Conservation (phyloP, 2,888 invertebrate genomes). For the Amphipyra tragopoginis region DNA sequence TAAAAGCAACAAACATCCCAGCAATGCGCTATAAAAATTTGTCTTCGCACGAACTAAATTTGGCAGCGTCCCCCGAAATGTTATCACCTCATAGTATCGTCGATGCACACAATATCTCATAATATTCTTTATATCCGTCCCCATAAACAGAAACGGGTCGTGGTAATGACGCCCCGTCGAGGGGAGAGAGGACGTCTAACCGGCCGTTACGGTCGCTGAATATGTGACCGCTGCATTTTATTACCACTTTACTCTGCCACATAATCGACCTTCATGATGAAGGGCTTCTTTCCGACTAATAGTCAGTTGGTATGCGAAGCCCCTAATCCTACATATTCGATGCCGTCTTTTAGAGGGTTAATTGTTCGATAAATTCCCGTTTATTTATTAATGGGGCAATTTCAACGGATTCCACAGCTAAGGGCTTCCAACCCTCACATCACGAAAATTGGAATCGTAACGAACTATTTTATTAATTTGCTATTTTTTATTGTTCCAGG, state of each 20-base stretch:
- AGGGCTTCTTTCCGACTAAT: slow-evolving; percentile 85
- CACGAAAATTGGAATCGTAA: neutral
- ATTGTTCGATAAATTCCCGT: slow-evolving; percentile 35
- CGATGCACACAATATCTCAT: slow-evolving; percentile 87
- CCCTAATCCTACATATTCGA: slow-evolving; percentile 50
- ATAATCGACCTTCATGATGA: slow-evolving; percentile 89
- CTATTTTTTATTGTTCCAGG: slow-evolving; percentile 86
- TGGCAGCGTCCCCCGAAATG: slow-evolving; percentile 75
- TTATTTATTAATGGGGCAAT: slow-evolving; percentile 15
- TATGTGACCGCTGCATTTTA: slow-evolving; percentile 90
- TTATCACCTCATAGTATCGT: slow-evolving; percentile 87
- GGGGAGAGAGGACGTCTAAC: slow-evolving; percentile 85
- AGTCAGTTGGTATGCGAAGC: slow-evolving; percentile 74
- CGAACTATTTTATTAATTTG: slow-evolving; percentile 14
- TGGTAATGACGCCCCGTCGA: slow-evolving; percentile 85
- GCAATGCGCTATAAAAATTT: slow-evolving; percentile 74
- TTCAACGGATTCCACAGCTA: slow-evolving; percentile 6
- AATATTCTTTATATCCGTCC: slow-evolving; percentile 88
- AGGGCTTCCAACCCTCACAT: neutral
- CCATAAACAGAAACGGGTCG: slow-evolving; percentile 88
- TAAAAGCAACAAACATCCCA: slow-evolving; percentile 57
- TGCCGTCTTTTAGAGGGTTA: slow-evolving; percentile 43
- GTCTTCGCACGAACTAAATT: slow-evolving; percentile 77
- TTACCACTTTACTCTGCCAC: slow-evolving; percentile 89
- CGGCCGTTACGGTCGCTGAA: slow-evolving; percentile 86